A percentile compares a stretch with the other conserved stretches of the same genome.
Conservation (phyloP, 2,113 vertebrate species). For the Stegastes partitus region DNA sequence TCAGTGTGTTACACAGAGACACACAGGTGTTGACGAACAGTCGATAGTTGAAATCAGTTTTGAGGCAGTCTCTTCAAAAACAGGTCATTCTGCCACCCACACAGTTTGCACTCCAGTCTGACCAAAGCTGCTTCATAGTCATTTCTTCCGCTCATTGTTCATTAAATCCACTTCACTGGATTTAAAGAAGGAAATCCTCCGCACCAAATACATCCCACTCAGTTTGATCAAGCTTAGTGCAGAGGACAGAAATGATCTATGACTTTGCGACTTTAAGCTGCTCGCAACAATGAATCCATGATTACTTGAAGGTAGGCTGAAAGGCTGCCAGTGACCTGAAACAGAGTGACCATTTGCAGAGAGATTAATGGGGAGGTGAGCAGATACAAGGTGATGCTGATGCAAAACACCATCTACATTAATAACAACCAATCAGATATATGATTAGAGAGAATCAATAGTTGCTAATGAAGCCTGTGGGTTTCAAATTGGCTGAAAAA, state of each 20-base stretch:
- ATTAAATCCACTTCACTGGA: constrained; percentile 37
- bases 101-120: not conserved
- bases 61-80: not conserved
- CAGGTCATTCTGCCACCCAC: not conserved
- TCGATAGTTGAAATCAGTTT: constrained; percentile 14
- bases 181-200: constrained; percentile 29
- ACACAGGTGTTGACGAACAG: constrained; percentile 4
- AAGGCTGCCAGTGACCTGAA: constrained; percentile 30
- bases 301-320: constrained; percentile 39
- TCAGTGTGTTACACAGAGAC: constrained; percentile 3
- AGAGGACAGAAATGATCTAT: constrained; percentile 34
- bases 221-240: constrained; percentile 40
- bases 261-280: constrained; percentile 32
- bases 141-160: constrained; percentile 26
- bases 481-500: constrained; percentile 10
- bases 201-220: constrained; percentile 29
- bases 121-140: not conserved
- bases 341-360: constrained; percentile 16
- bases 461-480: constrained; percentile 16
- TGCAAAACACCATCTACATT: not conserved
- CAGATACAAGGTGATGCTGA: not conserved
- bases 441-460: constrained; percentile 1
- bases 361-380: not conserved
- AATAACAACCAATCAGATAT: constrained; percentile 5
- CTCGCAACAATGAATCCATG: constrained; percentile 32